These are phyloP conservation scores for Nesogale talazaci DNA, from an alignment of 2,113 vertebrate species.

Conservation along the genomic window DNA sequence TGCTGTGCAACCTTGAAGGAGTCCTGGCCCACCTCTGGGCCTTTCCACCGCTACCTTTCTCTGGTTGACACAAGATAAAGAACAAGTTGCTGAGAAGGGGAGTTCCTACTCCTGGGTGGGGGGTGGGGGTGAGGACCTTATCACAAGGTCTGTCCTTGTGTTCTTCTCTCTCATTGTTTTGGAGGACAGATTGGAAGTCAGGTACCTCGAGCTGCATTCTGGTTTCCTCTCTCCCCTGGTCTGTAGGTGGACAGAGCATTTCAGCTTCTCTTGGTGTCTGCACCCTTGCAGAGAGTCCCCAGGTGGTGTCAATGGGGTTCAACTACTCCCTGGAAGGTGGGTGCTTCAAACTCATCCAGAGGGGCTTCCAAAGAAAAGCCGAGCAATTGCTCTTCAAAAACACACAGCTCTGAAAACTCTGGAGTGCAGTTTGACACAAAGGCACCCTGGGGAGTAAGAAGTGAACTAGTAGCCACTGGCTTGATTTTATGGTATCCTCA, in stretches of 20 bases:
- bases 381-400: not conserved
- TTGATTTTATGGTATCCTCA: not conserved
- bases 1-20: not conserved
- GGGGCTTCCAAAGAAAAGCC: not conserved
- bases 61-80: not conserved
- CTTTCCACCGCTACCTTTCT: not conserved
- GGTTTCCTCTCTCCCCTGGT: not conserved
- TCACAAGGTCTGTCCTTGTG: no score
- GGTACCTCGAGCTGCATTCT: not conserved
- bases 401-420: not conserved
- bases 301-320: not conserved
- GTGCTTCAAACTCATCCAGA: not conserved
- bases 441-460: not conserved
- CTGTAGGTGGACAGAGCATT: not conserved
- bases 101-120: rapidly evolving
- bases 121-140: no score
- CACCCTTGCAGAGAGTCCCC: not conserved
- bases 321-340: not conserved
- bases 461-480: not conserved
- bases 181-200: not conserved
- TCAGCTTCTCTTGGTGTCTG: not conserved
- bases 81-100: not conserved
- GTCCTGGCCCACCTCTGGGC: not conserved
- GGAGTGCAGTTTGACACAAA: not conserved
- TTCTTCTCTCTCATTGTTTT: not conserved